These are phyloP conservation scores for Acromyrmex echinatior DNA, from an alignment of 1,140 invertebrate species.

Conservation along the genomic window DNA sequence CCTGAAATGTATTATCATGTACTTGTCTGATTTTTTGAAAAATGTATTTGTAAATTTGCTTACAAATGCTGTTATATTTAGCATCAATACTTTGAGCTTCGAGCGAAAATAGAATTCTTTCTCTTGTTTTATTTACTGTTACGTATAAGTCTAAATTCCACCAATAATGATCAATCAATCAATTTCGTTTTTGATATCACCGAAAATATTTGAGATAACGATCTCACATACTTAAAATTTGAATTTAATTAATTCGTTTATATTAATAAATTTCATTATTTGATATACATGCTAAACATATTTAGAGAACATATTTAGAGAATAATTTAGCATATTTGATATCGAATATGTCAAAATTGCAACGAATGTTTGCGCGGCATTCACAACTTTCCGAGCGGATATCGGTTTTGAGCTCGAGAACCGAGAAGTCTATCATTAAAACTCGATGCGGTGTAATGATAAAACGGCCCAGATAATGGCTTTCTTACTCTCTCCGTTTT, in stretches of 20 bases:
- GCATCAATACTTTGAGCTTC: too few species aligned
- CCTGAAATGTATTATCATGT: too few species aligned
- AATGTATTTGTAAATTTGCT: too few species aligned
- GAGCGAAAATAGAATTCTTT: too few species aligned
- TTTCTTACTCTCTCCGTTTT: slow-evolving; percentile 23
- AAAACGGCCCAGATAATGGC: slow-evolving; percentile 24
- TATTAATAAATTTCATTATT: too few species aligned
- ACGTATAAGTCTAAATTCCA: not conserved
- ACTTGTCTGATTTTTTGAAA: too few species aligned
- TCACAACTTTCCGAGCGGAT: slow-evolving; percentile 33
- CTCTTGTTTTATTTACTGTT: too few species aligned
- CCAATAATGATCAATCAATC: not conserved
- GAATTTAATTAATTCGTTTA: not conserved
- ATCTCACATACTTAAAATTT: not conserved
- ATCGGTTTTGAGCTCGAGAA: not conserved
- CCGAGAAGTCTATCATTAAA: slow-evolving; percentile 28
- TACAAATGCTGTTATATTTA: too few species aligned
- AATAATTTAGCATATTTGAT: not conserved
- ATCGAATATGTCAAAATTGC: not conserved
- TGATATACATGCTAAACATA: too few species aligned
- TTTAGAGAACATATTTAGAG: not conserved
- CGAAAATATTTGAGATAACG: slow-evolving; percentile 1
- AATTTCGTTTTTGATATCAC: not conserved
- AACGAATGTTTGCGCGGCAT: not conserved
- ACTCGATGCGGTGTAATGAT: slow-evolving; percentile 32